Evolutionary conservation across 2,888 invertebrate species (phyloP).

Genomic region (Stenoptilia bipunctidactyla): DNA sequence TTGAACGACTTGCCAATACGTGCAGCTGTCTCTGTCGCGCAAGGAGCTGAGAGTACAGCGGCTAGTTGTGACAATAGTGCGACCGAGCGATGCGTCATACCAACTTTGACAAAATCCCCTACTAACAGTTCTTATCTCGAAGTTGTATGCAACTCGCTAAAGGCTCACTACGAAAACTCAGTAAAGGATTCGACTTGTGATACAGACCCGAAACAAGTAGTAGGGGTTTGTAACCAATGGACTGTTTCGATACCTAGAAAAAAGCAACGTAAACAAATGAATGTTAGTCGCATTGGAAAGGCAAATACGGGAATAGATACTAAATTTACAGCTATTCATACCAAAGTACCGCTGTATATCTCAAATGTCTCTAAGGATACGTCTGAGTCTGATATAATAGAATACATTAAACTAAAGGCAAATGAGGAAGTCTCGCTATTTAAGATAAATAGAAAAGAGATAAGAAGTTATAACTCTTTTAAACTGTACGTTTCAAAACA

Average conservation of each 20-base stretch:
- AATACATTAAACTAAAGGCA: not conserved
- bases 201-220: not conserved
- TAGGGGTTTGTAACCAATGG: not conserved
- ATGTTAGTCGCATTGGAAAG: not conserved
- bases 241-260: not conserved
- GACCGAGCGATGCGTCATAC: no score
- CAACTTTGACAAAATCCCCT: no score
- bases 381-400: not conserved
- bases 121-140: no score
- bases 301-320: not conserved
- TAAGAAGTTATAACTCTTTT: constrained; percentile 1
- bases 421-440: not conserved
- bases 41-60: no score
- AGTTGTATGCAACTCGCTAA: no score
- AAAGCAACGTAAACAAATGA: not conserved
- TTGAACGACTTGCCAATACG: no score
- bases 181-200: no score
- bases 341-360: not conserved
- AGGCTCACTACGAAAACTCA: no score
- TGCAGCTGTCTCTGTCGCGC: no score
- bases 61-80: no score
- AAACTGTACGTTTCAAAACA: constrained; percentile 4
- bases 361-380: not conserved
- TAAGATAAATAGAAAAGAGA: constrained; percentile 1
- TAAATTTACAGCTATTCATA: not conserved